These are phyloP conservation scores for Gallinago paraguaiae DNA, from an alignment of 2,113 vertebrate genomes.

Conservation along the genomic window DNA sequence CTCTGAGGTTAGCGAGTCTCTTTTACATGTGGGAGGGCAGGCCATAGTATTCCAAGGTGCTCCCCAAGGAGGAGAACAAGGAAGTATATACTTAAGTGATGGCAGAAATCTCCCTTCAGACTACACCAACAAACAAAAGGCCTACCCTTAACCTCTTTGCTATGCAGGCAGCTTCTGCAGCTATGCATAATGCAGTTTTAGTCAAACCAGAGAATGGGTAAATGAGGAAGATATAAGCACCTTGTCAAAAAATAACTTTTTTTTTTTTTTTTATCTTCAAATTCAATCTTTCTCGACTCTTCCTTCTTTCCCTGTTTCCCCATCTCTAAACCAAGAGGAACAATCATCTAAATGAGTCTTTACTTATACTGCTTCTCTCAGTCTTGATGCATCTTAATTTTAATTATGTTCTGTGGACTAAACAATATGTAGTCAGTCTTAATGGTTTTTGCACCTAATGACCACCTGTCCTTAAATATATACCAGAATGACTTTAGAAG, in stretches of 20 bases:
- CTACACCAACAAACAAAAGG: background rate
- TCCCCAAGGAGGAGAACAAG: background rate
- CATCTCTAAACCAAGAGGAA: background rate
- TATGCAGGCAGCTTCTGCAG: background rate
- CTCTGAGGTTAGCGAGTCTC: background rate
- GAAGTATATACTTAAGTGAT: background rate
- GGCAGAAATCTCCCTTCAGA: background rate
- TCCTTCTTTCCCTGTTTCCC: background rate
- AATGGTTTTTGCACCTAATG: background rate
- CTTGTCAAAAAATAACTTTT: background rate
- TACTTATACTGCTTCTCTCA: background rate
- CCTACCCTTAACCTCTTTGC: background rate
- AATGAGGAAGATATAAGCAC: background rate
- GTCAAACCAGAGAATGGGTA: background rate
- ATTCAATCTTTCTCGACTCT: background rate
- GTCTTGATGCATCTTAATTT: background rate
- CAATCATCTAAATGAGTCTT: background rate
- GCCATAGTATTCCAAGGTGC: background rate
- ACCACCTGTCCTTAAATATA: background rate
- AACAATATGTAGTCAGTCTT: background rate
- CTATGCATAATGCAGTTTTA: background rate
- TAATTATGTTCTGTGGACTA: background rate
- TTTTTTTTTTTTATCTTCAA: background rate
- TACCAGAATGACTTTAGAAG: background rate
- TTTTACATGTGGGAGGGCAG: background rate